Evolutionary conservation across 2,797 vertebrate genomes (phyloP), one percentile per base, ranked within the genome.

Genomic region (Buphagus erythrorhynchus): DNA sequence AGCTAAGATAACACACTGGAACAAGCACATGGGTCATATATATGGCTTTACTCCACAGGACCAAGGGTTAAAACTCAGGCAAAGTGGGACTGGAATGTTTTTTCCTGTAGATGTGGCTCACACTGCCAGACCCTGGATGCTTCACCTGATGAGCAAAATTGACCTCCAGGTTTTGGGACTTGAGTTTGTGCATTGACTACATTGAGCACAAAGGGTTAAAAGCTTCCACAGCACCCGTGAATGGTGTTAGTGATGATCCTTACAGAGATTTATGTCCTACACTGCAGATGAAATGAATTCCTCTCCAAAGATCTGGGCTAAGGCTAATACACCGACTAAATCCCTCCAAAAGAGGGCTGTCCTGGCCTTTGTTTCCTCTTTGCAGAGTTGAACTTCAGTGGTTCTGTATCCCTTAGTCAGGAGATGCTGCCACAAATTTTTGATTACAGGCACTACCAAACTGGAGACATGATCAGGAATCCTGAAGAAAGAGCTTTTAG

Each of bases 321-420:
- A 94, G 67, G 71, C 21, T 73, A 92, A 82, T 17, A 93, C 67
- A 71, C 33, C 3, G 0, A 59, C 72, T 29, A 52, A 68, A 46
- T 85, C 38, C 68, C 61, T 92, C 90, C 92, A 71, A 96, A 96
- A 94, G 90, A 89, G 92, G 91, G 90, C 88, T 95, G 88, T 93
- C 42, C 88, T 80, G 72, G 63, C 33, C 61, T 92, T 96, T 80
- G 48, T 76, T 95, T 94, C 73, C 36, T 78, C 51, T 88, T 58
- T 51, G 24, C 22, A 54, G 31, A 59, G 43, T 1, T 86, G 54
- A 83, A 69, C 62, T 66, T 78, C 49, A 59, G 42, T 55, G 31
- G 40, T 43, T 68, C 73, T 77, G 4, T 54, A 54, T 43, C 66
- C 12, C 35, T 83, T 38, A 68, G 68, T 25, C 52, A 85, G 57